Percentiles rank a stretch among this genome's conserved stretches.
Evolutionary conservation across 2,888 invertebrate species (phyloP).

Genomic region (Idaea aversata): DNA sequence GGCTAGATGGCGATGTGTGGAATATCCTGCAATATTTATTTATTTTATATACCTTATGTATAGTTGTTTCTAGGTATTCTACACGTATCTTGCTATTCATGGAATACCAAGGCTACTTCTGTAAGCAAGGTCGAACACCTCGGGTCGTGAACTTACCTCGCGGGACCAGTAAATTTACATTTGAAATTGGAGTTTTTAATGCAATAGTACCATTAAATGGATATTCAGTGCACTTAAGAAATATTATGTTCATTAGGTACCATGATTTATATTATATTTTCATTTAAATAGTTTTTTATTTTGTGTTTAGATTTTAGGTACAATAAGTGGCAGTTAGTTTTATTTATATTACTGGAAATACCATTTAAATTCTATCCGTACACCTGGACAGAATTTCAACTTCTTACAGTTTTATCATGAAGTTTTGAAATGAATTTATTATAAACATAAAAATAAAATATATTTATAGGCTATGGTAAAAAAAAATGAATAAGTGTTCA

Average conservation of each 20-base stretch:
- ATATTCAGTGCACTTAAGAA: background rate
- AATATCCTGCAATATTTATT: too few relatives aligned
- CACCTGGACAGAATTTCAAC: too few relatives aligned
- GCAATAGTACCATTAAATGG: constrained; percentile 26
- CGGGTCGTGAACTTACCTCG: constrained; percentile 38
- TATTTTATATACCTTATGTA: too few relatives aligned
- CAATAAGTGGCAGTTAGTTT: too few relatives aligned
- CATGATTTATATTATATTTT: background rate
- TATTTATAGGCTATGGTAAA: too few relatives aligned
- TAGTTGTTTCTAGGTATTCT: background rate
- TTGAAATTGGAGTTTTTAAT: constrained; percentile 52
- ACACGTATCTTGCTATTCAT: background rate
- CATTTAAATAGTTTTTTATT: background rate
- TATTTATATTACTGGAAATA: too few relatives aligned
- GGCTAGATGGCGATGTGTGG: too few relatives aligned
- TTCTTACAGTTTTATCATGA: too few relatives aligned
- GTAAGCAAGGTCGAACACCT: constrained; percentile 38
- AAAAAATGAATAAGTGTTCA: too few relatives aligned
- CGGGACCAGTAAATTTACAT: constrained; percentile 49
- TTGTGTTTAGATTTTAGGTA: background rate
- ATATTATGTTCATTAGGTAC: background rate
- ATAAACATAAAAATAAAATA: too few relatives aligned
- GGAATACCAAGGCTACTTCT: background rate
- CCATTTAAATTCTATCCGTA: too few relatives aligned
- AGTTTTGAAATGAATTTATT: too few relatives aligned